phyloP scores from a whole-genome alignment of 2,888 invertebrate genomes.

The Prenolepis imparis region DNA sequence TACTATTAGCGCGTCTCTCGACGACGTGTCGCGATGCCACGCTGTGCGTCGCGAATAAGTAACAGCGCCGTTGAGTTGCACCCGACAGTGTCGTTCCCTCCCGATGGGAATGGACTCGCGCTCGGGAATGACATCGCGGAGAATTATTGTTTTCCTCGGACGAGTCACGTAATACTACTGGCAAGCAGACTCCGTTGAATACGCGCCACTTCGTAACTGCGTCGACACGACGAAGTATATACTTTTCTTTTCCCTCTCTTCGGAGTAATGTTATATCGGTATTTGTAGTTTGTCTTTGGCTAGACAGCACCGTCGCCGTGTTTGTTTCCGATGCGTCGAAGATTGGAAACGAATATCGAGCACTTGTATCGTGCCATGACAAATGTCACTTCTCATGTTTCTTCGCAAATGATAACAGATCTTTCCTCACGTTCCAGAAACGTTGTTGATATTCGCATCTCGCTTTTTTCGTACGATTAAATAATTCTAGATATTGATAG shows the following conservation, averaged over 20 bases:
- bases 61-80: constrained; percentile 33
- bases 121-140: constrained; percentile 49
- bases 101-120: constrained; percentile 17
- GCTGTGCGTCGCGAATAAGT: constrained; percentile 62
- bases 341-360: constrained; percentile 51
- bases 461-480: not conserved
- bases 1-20: constrained; percentile 68
- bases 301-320: constrained; percentile 25
- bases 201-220: constrained; percentile 35
- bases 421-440: constrained; percentile 25
- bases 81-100: constrained; percentile 55
- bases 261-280: constrained; percentile 35
- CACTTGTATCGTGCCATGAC: constrained; percentile 30
- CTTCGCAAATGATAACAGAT: constrained; percentile 43
- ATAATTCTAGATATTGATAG: not conserved
- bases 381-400: constrained; percentile 1
- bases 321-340: constrained; percentile 52
- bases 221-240: constrained; percentile 25
- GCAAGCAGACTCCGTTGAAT: constrained; percentile 24
- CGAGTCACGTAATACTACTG: constrained; percentile 52
- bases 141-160: constrained; percentile 54
- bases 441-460: not conserved
- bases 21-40: constrained; percentile 57
- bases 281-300: constrained; percentile 50
- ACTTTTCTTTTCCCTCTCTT: not conserved